Conservation (phyloP, 2,888 invertebrate genomes). For the Phortica magna region DNA sequence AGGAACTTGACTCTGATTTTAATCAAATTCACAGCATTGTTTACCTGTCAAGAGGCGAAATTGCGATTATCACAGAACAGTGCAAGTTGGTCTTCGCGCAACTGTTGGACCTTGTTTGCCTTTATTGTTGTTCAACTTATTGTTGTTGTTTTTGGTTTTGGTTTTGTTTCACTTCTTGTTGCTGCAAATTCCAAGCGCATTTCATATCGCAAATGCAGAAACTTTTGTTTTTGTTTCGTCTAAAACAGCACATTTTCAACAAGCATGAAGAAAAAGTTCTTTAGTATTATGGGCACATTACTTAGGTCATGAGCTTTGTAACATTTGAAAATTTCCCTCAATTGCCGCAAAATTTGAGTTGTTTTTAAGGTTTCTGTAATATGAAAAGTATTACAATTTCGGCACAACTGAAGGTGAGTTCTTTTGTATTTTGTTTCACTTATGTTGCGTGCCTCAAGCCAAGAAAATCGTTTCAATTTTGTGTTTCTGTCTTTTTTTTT, state of each 20-base stretch:
- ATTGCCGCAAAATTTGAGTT: no score
- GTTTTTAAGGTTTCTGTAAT: no score
- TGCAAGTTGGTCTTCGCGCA: conserved; percentile 43
- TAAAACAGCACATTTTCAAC: conserved; percentile 51
- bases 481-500: background rate
- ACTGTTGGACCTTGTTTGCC: conserved; percentile 40
- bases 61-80: conserved; percentile 63
- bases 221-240: conserved; percentile 18
- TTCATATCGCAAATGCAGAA: conserved; percentile 57
- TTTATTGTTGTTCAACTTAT: conserved; percentile 42
- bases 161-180: conserved; percentile 52
- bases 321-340: no score
- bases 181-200: conserved; percentile 69
- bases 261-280: conserved; percentile 43
- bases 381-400: no score
- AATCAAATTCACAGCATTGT: conserved; percentile 75
- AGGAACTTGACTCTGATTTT: conserved; percentile 64
- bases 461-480: conserved; percentile 45
- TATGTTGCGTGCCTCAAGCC: conserved; percentile 19
- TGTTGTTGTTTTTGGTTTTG: conserved; percentile 27
- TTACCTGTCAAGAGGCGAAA: conserved; percentile 69
- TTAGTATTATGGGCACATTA: no score
- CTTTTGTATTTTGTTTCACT: background rate
- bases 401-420: background rate
- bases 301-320: no score